Base-by-base conservation (phyloP, 2,797 vertebrate species). In the Triplophysa bombifrons region DNA sequence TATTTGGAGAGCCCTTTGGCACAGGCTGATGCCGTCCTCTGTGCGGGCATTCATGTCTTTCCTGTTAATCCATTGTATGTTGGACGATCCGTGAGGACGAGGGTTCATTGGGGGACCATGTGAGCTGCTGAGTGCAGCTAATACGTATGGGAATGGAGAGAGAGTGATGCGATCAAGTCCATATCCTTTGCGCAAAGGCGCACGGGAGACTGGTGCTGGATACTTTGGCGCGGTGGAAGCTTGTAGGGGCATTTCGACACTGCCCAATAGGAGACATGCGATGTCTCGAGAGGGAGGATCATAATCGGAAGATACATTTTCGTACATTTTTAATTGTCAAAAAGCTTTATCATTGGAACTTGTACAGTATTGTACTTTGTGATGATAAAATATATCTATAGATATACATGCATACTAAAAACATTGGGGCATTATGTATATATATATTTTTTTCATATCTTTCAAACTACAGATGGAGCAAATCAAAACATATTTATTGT, bases 1-100 rank as follows among this genome's bases (percentile, higher is more conserved):
- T 88, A 98, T 97, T 82, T 96, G 96, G 84, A 99, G 93, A 82
- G 97, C 97, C 91, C 96, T 95, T 85, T 98, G 95, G 93, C 97
- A 99, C 90, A 98, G 87, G 92, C 94, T 96, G 88, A 96, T 89
- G 78, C 95, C 92, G 93, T 97, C 95, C 88, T 96, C 95, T 83
- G 91, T 89, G 77, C 93, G 92, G 91, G 95, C 94, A 88, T 94
- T 95, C 96, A 98, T 98, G 91, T 93, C 93, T 93, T 89, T 93
- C 83, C 91, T 81, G 86, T 94, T 94, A 94, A 94, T 92, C 92
- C 94, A 95, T 94, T 93, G 92, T 89, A 92, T 89, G 82, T 86
- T 89, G 87, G 91, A 88, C 76, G 93, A 92, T 80, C 88, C 90
- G 84, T 91, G 87, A 72, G 89, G 88, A 75, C 85, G 90, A 74